Evolutionary conservation across 2,888 invertebrate genomes (phyloP).

Genomic region (Sylvicola fuscatus): DNA sequence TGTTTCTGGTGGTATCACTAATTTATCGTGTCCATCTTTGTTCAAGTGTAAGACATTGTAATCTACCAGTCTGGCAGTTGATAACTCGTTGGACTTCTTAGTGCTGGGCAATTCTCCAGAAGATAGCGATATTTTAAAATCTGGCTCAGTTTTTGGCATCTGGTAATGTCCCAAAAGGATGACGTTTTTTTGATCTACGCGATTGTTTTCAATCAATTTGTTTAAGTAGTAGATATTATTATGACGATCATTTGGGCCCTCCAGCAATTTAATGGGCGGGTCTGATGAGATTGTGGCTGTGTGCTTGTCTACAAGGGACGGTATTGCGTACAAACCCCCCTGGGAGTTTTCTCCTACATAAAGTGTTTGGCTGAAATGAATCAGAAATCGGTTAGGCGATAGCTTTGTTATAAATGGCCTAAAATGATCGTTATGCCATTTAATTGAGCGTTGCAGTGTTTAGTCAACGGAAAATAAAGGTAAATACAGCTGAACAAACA

Average conservation of each 20-base stretch:
- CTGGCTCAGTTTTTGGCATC: constrained; percentile 36
- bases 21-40: background rate
- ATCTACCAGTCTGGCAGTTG: background rate
- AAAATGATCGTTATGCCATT: no score
- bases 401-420: no score
- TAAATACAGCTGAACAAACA: constrained; percentile 1
- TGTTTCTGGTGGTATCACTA: constrained; percentile 1
- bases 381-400: constrained; percentile 5
- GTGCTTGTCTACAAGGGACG: constrained; percentile 79
- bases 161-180: constrained; percentile 43
- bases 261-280: constrained; percentile 48
- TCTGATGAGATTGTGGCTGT: constrained; percentile 62
- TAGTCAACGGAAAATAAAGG: no score
- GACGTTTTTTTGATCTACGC: constrained; percentile 24
- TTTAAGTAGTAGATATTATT: constrained; percentile 27
- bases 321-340: constrained; percentile 84
- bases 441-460: no score
- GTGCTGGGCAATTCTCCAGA: constrained; percentile 9
- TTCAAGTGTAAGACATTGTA: constrained; percentile 3
- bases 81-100: constrained; percentile 3
- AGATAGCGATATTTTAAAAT: constrained; percentile 18
- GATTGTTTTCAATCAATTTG: constrained; percentile 16
- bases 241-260: constrained; percentile 37
- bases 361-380: constrained; percentile 52
- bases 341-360: constrained; percentile 74